These are phyloP conservation scores for Endomychus coccineus DNA, from an alignment of 2,888 invertebrate genomes.

Conservation along the genomic window DNA sequence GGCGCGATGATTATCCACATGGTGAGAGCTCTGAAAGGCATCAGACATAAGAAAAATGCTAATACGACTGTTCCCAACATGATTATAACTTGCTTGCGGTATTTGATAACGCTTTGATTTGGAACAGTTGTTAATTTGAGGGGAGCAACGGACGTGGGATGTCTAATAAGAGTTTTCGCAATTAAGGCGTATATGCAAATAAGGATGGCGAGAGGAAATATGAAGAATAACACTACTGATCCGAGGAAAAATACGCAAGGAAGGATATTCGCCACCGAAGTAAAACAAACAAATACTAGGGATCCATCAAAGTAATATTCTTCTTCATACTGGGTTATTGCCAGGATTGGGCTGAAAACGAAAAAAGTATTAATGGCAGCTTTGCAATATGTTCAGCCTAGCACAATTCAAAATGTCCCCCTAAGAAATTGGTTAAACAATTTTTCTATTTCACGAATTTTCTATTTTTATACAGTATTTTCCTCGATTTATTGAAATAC, in stretches of 20 bases:
- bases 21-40: slow-evolving; percentile 83
- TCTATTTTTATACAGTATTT: no score
- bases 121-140: slow-evolving; percentile 46
- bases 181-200: slow-evolving; percentile 78
- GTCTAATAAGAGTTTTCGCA: slow-evolving; percentile 74
- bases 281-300: slow-evolving; percentile 69
- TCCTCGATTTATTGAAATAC: no score
- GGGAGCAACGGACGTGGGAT: slow-evolving; percentile 59
- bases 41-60: slow-evolving; percentile 82
- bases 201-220: slow-evolving; percentile 73
- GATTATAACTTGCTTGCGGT: slow-evolving; percentile 74
- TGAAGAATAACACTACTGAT: slow-evolving; percentile 77
- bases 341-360: slow-evolving; percentile 71
- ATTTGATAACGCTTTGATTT: slow-evolving; percentile 57
- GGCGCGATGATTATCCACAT: slow-evolving; percentile 80
- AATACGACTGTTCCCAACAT: slow-evolving; percentile 86
- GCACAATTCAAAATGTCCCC: no score
- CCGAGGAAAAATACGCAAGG: slow-evolving; percentile 72
- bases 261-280: slow-evolving; percentile 72
- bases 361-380: no score
- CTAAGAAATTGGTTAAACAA: no score
- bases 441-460: no score
- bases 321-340: slow-evolving; percentile 68
- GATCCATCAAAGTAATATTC: slow-evolving; percentile 67
- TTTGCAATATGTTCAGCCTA: no score